Percentiles rank a stretch among this genome's conserved stretches.
Conservation (phyloP, 2,113 vertebrate species). For the Puffinus mauretanicus region DNA sequence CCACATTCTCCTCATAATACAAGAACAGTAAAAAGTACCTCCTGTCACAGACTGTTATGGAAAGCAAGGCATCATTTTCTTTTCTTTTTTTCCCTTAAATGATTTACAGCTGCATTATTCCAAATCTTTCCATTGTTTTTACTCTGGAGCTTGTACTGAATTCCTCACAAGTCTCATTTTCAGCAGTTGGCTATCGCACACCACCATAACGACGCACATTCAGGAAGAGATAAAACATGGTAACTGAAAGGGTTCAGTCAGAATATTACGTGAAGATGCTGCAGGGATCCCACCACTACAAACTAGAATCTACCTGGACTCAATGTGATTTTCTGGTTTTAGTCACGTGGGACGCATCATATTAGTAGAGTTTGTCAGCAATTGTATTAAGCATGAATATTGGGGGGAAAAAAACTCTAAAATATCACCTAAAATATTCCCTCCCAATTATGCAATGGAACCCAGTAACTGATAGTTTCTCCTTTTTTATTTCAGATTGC, state of each 20-base stretch:
- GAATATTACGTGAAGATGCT: accelerated
- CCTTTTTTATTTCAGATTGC: neutral
- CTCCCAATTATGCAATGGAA: accelerated
- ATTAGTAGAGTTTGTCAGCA: neutral
- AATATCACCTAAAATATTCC: neutral
- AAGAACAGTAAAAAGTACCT: neutral
- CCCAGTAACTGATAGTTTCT: neutral
- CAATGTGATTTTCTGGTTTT: accelerated
- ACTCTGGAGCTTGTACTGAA: neutral
- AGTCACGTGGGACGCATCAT: accelerated
- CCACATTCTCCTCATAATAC: neutral
- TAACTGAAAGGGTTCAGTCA: neutral
- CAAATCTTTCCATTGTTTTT: neutral
- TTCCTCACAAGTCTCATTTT: neutral
- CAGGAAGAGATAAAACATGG: accelerated
- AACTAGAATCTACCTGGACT: neutral
- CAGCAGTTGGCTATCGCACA: neutral
- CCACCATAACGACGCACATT: accelerated
- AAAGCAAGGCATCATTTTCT: neutral
- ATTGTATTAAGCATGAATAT: neutral
- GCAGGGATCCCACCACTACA: accelerated
- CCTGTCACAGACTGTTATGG: neutral
- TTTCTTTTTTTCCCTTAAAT: neutral
- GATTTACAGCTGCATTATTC: neutral
- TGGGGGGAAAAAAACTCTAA: accelerated